These are phyloP conservation scores for Dromiciops gliroides DNA, from an alignment of 2,113 vertebrate genomes.

Conservation along the genomic window DNA sequence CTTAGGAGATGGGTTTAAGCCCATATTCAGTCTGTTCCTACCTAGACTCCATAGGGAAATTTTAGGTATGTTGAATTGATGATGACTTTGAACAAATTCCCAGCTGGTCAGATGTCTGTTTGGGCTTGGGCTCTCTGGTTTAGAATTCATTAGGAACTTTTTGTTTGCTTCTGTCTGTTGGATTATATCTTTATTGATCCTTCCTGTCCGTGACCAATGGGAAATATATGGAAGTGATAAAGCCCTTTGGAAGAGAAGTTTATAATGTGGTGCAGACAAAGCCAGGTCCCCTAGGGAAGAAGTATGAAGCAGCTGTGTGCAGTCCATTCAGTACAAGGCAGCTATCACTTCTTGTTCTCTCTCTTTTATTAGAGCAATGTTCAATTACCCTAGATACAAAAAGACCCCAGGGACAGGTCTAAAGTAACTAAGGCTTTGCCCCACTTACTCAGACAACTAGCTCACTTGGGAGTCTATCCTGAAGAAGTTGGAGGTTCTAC, in stretches of 20 bases:
- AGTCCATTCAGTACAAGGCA: conserved; percentile 75
- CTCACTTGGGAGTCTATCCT: conserved; percentile 18
- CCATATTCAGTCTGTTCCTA: conserved; percentile 14
- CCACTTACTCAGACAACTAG: conserved; percentile 64
- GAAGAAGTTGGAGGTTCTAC: neutral
- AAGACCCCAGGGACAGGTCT: conserved; percentile 37
- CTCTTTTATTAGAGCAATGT: conserved; percentile 77
- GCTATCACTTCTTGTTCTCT: conserved; percentile 75
- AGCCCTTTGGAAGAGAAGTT: conserved; percentile 79
- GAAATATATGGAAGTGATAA: conserved; percentile 82
- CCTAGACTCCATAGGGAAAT: conserved; percentile 71
- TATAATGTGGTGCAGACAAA: conserved; percentile 83
- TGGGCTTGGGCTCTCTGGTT: conserved; percentile 71
- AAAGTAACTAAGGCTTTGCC: conserved; percentile 68
- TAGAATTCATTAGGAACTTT: conserved; percentile 83
- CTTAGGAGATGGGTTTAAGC: conserved; percentile 33
- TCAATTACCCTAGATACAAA: conserved; percentile 72
- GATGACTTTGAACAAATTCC: conserved; percentile 74
- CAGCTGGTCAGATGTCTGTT: conserved; percentile 60
- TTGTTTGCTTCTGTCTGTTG: conserved; percentile 78
- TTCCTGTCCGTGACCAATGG: conserved; percentile 79
- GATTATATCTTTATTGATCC: conserved; percentile 85
- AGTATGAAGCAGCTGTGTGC: conserved; percentile 75
- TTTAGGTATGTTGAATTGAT: conserved; percentile 53
- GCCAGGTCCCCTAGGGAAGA: conserved; percentile 64